Conservation (phyloP, 2,113 vertebrate species). For the Poecilia latipinna region DNA sequence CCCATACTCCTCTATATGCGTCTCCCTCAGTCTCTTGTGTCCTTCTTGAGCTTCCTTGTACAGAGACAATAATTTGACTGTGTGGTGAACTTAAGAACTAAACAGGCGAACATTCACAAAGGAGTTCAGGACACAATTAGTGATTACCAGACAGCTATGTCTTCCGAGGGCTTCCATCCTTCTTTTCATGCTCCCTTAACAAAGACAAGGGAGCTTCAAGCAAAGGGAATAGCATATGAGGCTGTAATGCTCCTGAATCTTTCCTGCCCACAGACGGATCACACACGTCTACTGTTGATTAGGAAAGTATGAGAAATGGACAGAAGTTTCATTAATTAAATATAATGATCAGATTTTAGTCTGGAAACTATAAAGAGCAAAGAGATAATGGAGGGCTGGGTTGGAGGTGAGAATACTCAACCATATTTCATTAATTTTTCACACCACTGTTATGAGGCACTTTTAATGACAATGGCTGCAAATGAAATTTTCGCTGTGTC, state of each 20-base stretch:
- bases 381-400: constrained; percentile 27
- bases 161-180: constrained; percentile 67
- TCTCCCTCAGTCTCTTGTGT: constrained; percentile 38
- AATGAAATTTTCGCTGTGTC: constrained; percentile 38
- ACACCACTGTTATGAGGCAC: constrained; percentile 14
- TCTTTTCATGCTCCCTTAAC: constrained; percentile 70
- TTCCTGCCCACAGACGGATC: constrained; percentile 65
- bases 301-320: constrained; percentile 55
- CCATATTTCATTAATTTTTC: constrained; percentile 11
- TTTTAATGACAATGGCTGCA: constrained; percentile 35
- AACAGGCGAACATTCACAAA: constrained; percentile 67
- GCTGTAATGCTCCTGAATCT: constrained; percentile 67
- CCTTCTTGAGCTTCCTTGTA: constrained; percentile 41
- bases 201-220: constrained; percentile 62
- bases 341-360: constrained; percentile 56
- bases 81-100: constrained; percentile 68
- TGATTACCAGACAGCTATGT: constrained; percentile 71
- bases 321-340: constrained; percentile 70
- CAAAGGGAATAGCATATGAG: constrained; percentile 79
- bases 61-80: constrained; percentile 40
- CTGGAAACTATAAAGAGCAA: constrained; percentile 23
- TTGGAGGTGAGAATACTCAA: constrained; percentile 36
- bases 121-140: constrained; percentile 77
- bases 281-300: constrained; percentile 61
- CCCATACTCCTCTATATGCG: constrained; percentile 30